Conservation (phyloP, 2,113 vertebrate species). For the Peucedramus taeniatus region DNA sequence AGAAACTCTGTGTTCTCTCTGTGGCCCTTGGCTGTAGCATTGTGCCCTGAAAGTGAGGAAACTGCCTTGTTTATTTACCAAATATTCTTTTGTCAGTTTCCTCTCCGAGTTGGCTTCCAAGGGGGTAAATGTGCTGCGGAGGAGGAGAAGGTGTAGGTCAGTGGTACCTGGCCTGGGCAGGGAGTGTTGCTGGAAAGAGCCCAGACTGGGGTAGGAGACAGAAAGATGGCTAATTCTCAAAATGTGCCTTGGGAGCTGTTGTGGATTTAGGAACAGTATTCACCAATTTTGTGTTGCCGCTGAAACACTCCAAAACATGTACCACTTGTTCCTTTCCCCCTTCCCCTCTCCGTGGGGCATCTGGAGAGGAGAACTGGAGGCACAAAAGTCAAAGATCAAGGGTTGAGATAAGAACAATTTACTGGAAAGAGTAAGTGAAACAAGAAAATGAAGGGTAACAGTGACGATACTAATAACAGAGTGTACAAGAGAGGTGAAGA, state of each 20-base stretch:
- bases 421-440: background rate
- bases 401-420: background rate
- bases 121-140: background rate
- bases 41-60: background rate
- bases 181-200: background rate
- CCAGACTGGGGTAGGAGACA: background rate
- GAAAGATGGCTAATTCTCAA: background rate
- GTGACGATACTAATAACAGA: background rate
- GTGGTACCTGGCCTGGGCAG: background rate
- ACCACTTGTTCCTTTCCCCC: background rate
- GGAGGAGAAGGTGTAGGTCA: background rate
- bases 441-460: background rate
- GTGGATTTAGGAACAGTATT: background rate
- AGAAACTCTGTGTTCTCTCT: background rate
- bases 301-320: background rate
- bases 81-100: background rate
- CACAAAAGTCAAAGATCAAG: background rate
- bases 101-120: background rate
- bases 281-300: background rate
- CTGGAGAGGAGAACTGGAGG: background rate
- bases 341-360: no score
- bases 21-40: background rate
- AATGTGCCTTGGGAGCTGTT: background rate
- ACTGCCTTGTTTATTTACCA: background rate
- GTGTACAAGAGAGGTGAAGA: background rate